Conservation (phyloP, 2,113 vertebrate species). For the Zapornia atra region DNA sequence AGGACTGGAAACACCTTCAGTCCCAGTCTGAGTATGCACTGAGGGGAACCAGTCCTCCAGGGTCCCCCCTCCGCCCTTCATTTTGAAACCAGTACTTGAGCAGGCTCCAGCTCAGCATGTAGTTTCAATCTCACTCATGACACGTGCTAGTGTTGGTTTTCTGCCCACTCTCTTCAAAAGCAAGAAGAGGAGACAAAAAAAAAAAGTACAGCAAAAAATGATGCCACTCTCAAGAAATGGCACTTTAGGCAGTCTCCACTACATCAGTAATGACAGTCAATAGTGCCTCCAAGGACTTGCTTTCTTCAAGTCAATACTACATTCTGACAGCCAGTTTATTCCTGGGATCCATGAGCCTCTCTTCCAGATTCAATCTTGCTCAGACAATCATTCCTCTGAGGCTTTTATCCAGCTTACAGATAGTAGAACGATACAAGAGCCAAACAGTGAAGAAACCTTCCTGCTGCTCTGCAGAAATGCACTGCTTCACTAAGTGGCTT, state of each 20-base stretch:
- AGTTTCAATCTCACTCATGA: neutral
- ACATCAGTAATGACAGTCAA: slow-evolving; percentile 67
- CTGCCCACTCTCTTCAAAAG: slow-evolving; percentile 8
- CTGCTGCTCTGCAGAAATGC: slow-evolving; percentile 4
- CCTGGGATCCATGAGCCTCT: slow-evolving; percentile 55
- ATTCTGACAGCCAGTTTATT: slow-evolving; percentile 69
- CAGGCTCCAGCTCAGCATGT: neutral
- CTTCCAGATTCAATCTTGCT: slow-evolving; percentile 54
- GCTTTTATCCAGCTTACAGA: slow-evolving; percentile 45
- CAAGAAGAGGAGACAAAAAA: neutral
- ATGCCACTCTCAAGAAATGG: slow-evolving; percentile 46
- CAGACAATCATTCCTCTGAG: slow-evolving; percentile 54
- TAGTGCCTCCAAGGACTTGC: slow-evolving; percentile 59
- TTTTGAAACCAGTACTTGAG: neutral
- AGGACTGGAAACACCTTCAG: neutral
- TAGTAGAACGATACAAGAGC: neutral
- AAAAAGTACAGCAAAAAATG: slow-evolving; percentile 30
- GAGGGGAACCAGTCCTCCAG: neutral
- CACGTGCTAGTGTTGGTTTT: neutral
- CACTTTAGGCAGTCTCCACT: slow-evolving; percentile 48
- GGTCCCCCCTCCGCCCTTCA: neutral
- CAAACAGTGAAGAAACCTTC: neutral
- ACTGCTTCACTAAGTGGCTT: neutral
- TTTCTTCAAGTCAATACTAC: slow-evolving; percentile 42
- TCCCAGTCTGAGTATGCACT: rapidly evolving